phyloP scores from a whole-genome alignment of 2,888 invertebrate species.

The Branchipolynoe longqiensis region DNA sequence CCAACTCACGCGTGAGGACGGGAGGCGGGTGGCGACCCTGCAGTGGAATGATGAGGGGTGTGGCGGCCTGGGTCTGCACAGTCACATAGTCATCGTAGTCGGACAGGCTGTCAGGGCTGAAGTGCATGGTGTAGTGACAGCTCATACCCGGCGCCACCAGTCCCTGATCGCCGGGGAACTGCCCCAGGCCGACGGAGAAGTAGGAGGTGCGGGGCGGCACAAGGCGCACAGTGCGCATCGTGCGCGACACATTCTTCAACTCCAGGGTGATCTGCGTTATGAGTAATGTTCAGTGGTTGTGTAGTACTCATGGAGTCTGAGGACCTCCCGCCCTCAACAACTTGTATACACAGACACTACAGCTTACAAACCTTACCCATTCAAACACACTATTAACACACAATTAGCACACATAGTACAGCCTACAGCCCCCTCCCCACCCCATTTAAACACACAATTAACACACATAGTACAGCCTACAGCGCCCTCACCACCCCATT shows the following conservation, averaged over 20 bases:
- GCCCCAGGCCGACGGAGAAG: conserved; percentile 80
- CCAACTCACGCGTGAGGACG: conserved; percentile 75
- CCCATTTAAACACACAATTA: no score
- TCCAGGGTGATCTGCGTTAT: conserved; percentile 78
- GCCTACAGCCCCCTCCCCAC: no score
- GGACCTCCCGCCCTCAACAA: no score
- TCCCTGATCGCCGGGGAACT: conserved; percentile 81
- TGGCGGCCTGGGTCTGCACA: conserved; percentile 79
- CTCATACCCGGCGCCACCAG: conserved; percentile 82
- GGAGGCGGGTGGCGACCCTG: conserved; percentile 78
- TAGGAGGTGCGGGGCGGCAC: conserved; percentile 79
- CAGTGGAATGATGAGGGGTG: conserved; percentile 75
- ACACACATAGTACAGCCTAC: no score
- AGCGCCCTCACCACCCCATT: no score
- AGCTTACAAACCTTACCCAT: no score
- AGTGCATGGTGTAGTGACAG: conserved; percentile 79
- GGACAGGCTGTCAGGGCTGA: conserved; percentile 80
- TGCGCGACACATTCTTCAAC: conserved; percentile 80
- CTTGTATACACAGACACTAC: no score
- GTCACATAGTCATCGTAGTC: conserved; percentile 79
- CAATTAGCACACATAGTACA: no score
- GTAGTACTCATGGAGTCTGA: no score
- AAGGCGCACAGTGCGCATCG: conserved; percentile 78
- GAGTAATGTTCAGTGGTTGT: no score
- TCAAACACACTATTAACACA: no score